Conservation (phyloP, 2,888 invertebrate species). For the Hyposoter dolosus region DNA sequence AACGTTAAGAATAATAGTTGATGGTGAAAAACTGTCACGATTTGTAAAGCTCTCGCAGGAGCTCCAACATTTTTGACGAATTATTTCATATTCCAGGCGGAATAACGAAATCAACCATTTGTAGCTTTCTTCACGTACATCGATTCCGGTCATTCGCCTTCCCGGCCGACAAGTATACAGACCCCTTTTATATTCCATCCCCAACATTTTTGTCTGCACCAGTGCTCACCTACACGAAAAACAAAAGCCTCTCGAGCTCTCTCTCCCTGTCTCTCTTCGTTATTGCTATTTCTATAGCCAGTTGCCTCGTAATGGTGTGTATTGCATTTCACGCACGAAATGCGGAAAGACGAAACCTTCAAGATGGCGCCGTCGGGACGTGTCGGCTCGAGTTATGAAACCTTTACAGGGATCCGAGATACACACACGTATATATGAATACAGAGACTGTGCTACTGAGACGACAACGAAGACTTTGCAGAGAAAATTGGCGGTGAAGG, state of each 20-base stretch:
- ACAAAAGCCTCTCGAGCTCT: constrained; percentile 11
- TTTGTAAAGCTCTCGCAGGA: neutral
- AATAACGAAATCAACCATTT: constrained; percentile 34
- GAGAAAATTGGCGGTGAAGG: constrained; percentile 37
- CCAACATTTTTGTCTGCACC: constrained; percentile 37
- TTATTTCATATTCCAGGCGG: neutral
- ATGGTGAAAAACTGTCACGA: neutral
- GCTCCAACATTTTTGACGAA: neutral
- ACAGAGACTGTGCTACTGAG: constrained; percentile 43
- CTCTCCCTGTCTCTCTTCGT: neutral
- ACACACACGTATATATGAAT: constrained; percentile 25
- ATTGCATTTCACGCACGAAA: constrained; percentile 55
- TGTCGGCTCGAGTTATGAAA: constrained; percentile 78
- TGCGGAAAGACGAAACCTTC: constrained; percentile 71
- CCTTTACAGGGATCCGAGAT: constrained; percentile 69
- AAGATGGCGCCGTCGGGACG: constrained; percentile 77
- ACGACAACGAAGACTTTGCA: constrained; percentile 38
- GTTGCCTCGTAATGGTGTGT: constrained; percentile 12
- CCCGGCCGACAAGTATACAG: neutral
- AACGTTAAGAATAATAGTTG: neutral
- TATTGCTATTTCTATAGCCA: constrained; percentile 2
- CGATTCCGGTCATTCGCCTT: constrained; percentile 57
- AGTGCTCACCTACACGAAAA: constrained; percentile 25
- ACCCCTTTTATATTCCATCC: constrained; percentile 1
- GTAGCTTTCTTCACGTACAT: constrained; percentile 50